These are phyloP conservation scores for Chiridota heheva DNA, from an alignment of 35 echinoderm and acorn worm species.

Conservation along the genomic window DNA sequence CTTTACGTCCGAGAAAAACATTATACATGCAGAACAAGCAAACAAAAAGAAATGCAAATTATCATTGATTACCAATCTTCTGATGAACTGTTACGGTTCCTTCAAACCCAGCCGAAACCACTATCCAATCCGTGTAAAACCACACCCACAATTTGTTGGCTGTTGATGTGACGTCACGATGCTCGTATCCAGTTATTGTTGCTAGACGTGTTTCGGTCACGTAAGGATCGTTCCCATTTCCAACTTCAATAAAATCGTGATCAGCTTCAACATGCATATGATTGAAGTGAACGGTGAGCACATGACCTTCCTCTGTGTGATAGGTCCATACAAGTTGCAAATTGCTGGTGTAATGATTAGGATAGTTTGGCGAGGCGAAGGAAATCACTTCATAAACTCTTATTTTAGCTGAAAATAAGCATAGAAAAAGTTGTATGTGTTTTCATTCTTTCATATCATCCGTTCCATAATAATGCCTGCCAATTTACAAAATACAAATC, in stretches of 20 bases:
- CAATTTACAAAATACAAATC: no score
- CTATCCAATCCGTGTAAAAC: constrained; percentile 22
- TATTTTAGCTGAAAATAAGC: no score
- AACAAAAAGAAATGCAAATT: no score
- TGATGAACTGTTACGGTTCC: neutral
- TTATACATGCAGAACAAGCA: no score
- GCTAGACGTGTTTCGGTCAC: neutral
- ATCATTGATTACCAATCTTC: neutral
- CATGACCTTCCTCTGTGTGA: neutral
- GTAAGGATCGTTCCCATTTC: constrained; percentile 13
- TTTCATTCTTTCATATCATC: no score
- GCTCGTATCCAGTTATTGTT: constrained; percentile 2
- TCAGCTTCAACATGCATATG: constrained; percentile 8
- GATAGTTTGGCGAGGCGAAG: constrained; percentile 33
- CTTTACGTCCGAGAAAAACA: no score
- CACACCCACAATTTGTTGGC: constrained; percentile 19
- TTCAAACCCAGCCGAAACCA: constrained; percentile 4
- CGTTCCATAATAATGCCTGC: no score
- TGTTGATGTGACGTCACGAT: constrained; percentile 5
- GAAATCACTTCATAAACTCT: no score
- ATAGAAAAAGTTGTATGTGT: no score
- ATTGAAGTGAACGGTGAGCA: neutral
- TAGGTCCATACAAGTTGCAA: constrained; percentile 25
- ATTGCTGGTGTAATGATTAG: neutral
- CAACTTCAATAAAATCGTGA: constrained; percentile 2